Base-by-base conservation (phyloP, 2,888 invertebrate genomes). In the Andrena camellia region DNA sequence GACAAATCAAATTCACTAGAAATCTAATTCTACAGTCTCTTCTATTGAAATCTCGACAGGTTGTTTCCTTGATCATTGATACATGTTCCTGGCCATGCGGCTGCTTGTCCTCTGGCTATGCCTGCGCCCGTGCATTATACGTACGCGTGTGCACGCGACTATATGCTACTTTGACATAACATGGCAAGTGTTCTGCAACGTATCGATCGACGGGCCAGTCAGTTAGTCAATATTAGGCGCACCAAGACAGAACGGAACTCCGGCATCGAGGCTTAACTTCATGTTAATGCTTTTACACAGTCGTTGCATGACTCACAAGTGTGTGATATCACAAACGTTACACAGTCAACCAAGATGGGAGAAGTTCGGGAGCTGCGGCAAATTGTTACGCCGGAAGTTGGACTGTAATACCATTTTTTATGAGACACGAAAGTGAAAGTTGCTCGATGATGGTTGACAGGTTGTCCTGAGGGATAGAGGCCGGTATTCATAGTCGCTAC, bases 211-310 rank as follows among this genome's bases (percentile, higher is more conserved):
- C 17, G 23, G 64, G 33, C 35, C 20, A 84, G 69, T 74, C 76
- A 67, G 73, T 84, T 71, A 77, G 84, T 74, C 77, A 71, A 77
- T 80, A 70, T 84, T 84, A 81, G 73, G 62, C 64, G 42, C 70
- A 71, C 84, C 81, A 64, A 78, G 78, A 57, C 52, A 60, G 54
- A 20, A 26, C 57, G 52, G 72, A 62, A 31, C 69, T 78, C 10
- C 74, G 63, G 52, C 62, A 71, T 20, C 68, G 60, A 59, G 77
- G 70, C 33, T 84, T 81, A 81, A 81, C 81, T 81, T 69, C 59
- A 33, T 59, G 77, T 84, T 74, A 62, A 67, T 75, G 67, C 33
- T 67, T 33, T 54, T 67, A 7, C 60, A 13, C 13, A 42, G 20
- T 10, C n/a, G 6, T 10, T 13, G 20, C 13, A n/a, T 5, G 48